Conservation (phyloP, 2,113 vertebrate genomes). For the Macroglossus sobrinus region DNA sequence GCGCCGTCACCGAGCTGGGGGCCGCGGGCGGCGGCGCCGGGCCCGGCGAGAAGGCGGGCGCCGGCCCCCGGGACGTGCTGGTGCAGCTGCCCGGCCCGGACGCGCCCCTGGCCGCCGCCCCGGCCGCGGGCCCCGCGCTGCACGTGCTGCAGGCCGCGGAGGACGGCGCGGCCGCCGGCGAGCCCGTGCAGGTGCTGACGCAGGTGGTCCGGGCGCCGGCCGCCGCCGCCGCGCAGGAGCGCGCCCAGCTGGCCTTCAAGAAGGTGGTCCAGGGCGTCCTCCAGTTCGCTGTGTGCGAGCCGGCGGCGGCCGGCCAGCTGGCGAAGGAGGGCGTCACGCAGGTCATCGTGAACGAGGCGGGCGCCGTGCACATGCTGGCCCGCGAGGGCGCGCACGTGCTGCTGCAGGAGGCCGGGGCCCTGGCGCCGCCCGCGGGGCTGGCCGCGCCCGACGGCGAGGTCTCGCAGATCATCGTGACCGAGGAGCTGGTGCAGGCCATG, state of each 20-base stretch:
- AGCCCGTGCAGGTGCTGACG: constrained; percentile 82
- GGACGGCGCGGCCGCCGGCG: constrained; percentile 66
- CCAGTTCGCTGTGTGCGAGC: constrained; percentile 90
- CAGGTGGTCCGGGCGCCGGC: constrained; percentile 81
- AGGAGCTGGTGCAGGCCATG: constrained; percentile 87
- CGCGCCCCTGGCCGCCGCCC: constrained; percentile 1
- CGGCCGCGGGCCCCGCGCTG: constrained; percentile 64
- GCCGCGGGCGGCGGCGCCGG: constrained; percentile 78
- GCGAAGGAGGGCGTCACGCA: constrained; percentile 95
- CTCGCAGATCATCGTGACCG: constrained; percentile 86
- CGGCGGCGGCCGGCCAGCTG: constrained; percentile 86
- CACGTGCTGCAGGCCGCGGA: constrained; percentile 81
- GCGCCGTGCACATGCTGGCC: constrained; percentile 87
- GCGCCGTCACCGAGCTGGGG: constrained; percentile 93
- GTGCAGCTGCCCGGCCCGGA: constrained; percentile 77
- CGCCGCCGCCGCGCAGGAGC: constrained; percentile 79
- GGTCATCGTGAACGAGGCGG: constrained; percentile 95
- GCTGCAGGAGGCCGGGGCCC: constrained; percentile 83
- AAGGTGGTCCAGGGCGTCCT: constrained; percentile 93
- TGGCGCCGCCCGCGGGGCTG: constrained; percentile 76
- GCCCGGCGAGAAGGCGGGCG: constrained; percentile 64
- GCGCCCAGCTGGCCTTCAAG: constrained; percentile 82
- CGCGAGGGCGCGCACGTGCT: constrained; percentile 84
- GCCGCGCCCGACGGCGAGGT: constrained; percentile 81
- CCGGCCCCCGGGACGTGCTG: constrained; percentile 73